Percentiles rank a stretch among this genome's conserved stretches.
Conservation (phyloP, 2,797 vertebrate genomes). For the Pipistrellus nathusii region DNA sequence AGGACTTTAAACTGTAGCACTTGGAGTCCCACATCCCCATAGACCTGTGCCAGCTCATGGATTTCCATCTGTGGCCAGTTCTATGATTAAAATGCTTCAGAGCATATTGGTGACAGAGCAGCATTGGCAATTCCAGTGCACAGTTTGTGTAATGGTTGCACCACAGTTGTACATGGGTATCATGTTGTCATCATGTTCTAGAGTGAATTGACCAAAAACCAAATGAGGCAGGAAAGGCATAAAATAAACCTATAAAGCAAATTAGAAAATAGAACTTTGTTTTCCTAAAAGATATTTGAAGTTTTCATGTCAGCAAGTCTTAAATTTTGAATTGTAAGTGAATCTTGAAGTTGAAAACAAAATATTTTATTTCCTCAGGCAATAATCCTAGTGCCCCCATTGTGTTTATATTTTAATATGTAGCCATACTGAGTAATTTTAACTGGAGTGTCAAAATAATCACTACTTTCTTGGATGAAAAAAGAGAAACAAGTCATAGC, state of each 20-base stretch:
- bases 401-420: slow-evolving; percentile 1
- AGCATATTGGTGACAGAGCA: not conserved
- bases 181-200: slow-evolving; percentile 61
- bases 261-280: slow-evolving; percentile 42
- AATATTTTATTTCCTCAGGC: slow-evolving; percentile 37
- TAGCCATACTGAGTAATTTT: not conserved
- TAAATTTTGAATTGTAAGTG: slow-evolving; percentile 55
- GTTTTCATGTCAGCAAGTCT: slow-evolving; percentile 48
- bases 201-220: slow-evolving; percentile 4
- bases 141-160: slow-evolving; percentile 16
- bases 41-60: not conserved
- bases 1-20: slow-evolving; percentile 6
- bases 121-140: not conserved
- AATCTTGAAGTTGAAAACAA: slow-evolving; percentile 53
- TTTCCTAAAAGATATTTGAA: slow-evolving; percentile 57
- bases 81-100: slow-evolving; percentile 31
- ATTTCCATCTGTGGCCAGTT: slow-evolving; percentile 26
- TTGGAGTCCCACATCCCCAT: not conserved
- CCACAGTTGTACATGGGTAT: not conserved
- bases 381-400: not conserved
- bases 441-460: slow-evolving; percentile 10
- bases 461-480: not conserved
- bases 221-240: slow-evolving; percentile 34
- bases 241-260: slow-evolving; percentile 36
- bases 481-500: not conserved